Evolutionary conservation across 2,797 vertebrate genomes (phyloP).

Genomic region (Chelon auratus): DNA sequence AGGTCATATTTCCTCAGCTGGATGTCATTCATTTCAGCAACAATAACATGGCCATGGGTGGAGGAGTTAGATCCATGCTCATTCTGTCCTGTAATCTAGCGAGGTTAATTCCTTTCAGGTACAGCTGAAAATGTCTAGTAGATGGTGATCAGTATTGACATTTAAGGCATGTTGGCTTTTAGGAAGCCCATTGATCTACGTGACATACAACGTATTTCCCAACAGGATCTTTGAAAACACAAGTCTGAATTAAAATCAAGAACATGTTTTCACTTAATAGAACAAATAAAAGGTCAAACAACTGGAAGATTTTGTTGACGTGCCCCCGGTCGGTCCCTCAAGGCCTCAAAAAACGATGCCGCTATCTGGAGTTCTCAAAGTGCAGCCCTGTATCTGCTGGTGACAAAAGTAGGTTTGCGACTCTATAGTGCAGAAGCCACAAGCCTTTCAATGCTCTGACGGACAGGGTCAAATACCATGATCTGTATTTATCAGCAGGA

Average conservation of each 20-base stretch:
- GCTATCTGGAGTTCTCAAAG: slow-evolving; percentile 72
- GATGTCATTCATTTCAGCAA: slow-evolving; percentile 33
- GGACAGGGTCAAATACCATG: slow-evolving; percentile 84
- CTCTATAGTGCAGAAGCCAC: slow-evolving; percentile 46
- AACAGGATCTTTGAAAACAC: slow-evolving; percentile 6
- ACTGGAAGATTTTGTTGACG: slow-evolving; percentile 61
- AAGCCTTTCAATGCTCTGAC: slow-evolving; percentile 70
- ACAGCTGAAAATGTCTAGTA: slow-evolving; percentile 57
- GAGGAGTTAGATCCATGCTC: slow-evolving; percentile 5
- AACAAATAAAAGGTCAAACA: slow-evolving; percentile 60
- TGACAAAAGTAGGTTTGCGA: slow-evolving; percentile 67
- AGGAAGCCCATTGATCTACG: slow-evolving; percentile 51
- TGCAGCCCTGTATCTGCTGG: slow-evolving; percentile 64
- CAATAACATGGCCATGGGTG: slow-evolving; percentile 24
- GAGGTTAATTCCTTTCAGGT: slow-evolving; percentile 60
- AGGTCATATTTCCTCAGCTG: slow-evolving; percentile 41
- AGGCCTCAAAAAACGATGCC: slow-evolving; percentile 9
- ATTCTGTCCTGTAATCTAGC: slow-evolving; percentile 46
- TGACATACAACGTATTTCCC: slow-evolving; percentile 38
- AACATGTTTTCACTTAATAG: slow-evolving; percentile 32
- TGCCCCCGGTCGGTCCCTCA: slow-evolving; percentile 52
- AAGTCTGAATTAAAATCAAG: slow-evolving; percentile 21
- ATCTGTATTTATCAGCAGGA: slow-evolving; percentile 83
- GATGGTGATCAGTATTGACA: slow-evolving; percentile 75
- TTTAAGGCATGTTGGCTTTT: slow-evolving; percentile 65